A percentile compares a stretch with the other conserved stretches of the same genome.
phyloP scores from a whole-genome alignment of 2,797 vertebrate genomes.

The Babyrousa celebensis region DNA sequence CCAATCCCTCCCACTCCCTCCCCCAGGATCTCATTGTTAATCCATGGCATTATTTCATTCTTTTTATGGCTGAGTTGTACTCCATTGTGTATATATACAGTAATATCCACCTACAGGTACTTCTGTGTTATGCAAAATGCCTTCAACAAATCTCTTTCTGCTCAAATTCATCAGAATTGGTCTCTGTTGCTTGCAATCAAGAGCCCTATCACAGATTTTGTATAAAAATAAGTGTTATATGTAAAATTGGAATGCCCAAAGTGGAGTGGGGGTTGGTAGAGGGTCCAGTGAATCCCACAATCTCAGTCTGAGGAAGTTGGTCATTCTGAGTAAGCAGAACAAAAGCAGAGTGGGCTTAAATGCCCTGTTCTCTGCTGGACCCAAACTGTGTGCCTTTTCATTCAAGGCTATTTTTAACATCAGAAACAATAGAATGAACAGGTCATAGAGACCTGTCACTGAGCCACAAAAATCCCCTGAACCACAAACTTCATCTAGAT shows the following conservation, averaged over 20 bases:
- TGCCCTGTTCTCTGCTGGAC: rapidly evolving
- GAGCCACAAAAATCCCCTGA: not conserved
- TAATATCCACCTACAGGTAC: not conserved
- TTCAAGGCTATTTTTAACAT: not conserved
- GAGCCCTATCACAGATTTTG: not conserved
- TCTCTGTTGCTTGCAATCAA: not conserved
- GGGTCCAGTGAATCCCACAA: not conserved
- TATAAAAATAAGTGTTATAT: not conserved
- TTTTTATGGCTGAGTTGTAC: too few species aligned
- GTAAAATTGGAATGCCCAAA: not conserved
- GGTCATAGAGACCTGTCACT: not conserved
- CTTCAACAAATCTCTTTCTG: not conserved
- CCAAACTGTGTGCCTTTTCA: not conserved
- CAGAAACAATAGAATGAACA: not conserved
- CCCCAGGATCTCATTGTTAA: too few species aligned
- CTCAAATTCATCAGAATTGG: not conserved
- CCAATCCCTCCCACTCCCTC: too few species aligned
- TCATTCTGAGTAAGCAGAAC: not conserved
- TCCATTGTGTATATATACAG: too few species aligned
- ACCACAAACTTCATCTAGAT: not conserved
- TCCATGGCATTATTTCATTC: too few species aligned
- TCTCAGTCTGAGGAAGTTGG: not conserved
- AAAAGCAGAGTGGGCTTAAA: not conserved
- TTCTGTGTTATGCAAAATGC: not conserved
- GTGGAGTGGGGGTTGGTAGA: not conserved